These are phyloP conservation scores for Labrus mixtus DNA, from an alignment of 2,113 vertebrate genomes.

Conservation along the genomic window DNA sequence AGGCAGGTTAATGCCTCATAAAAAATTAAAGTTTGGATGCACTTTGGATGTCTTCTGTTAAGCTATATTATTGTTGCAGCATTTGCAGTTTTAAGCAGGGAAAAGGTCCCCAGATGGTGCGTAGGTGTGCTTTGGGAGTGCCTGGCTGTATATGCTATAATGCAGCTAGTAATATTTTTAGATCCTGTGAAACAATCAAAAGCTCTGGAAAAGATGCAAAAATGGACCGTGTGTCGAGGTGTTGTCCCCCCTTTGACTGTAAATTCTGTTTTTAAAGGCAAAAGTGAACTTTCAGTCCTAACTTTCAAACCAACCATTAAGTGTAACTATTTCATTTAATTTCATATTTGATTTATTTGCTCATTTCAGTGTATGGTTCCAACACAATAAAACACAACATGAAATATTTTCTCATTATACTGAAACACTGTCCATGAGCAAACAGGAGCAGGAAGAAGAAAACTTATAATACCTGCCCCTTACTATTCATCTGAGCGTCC, in stretches of 20 bases:
- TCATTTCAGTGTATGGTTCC: too few species aligned
- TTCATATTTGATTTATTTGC: too few species aligned
- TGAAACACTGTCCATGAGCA: too few species aligned
- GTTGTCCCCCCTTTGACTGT: background rate
- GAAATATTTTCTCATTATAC: too few species aligned
- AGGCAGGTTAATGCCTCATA: constrained; percentile 32
- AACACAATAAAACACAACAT: too few species aligned
- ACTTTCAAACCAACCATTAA: background rate
- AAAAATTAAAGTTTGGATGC: constrained; percentile 34
- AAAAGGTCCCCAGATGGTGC: constrained; percentile 19
- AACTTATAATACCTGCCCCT: too few species aligned
- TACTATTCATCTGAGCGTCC: too few species aligned
- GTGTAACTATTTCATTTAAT: too few species aligned
- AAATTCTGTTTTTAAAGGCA: background rate
- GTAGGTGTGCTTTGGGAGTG: background rate
- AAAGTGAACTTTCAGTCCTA: background rate
- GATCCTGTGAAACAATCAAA: background rate
- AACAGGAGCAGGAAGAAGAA: too few species aligned
- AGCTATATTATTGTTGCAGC: constrained; percentile 25
- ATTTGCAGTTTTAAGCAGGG: constrained; percentile 20
- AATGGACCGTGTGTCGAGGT: background rate
- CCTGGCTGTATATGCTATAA: background rate
- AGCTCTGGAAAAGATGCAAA: background rate
- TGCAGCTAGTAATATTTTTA: constrained; percentile 2
- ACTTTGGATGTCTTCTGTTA: constrained; percentile 15